Base-by-base conservation (phyloP, 1,140 invertebrate genomes). In the Gonatopus flavifemur region DNA sequence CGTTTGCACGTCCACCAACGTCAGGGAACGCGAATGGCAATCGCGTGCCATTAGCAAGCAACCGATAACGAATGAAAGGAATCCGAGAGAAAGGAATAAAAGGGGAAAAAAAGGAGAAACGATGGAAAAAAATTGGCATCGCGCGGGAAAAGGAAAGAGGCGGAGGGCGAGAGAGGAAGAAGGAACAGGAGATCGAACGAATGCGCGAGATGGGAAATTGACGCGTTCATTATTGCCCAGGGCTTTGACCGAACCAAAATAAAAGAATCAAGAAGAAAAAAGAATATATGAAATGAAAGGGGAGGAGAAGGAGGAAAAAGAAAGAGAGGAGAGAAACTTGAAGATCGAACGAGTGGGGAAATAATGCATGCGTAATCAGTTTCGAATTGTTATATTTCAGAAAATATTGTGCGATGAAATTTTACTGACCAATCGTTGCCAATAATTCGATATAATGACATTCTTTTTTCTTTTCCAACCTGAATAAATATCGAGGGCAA, bases 151-250 rank as follows among this genome's bases (percentile, higher is more conserved):
- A 21, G 43, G 33, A 50, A 13, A 35, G 21, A 47, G 20, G 40
- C n/a, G 13, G 33, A 47, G 25, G 3, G 33, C 20, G 18, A 40
- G 19, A 32, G 39, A 47, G 44, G 52, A 18, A 30, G 45, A 20
- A 31, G 52, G 60, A 52, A 31, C 49, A 49, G 45, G 49, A 41
- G 51, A 46, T 43, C 38, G 57, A 52, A 49, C 61, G 54, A 53
- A 50, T 44, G 55, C 59, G 53, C 57, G 49, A 62, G 61, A 66
- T 62, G 60, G 55, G 63, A 59, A 63, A 64, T 64, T 64, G 62
- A 64, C 60, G 62, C 57, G 53, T 57, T 64, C 62, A 55, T 64
- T 64, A 64, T 64, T 64, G 55, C 55, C 32, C 39, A 44, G 56
- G 49, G 39, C 43, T 59, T 59, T 53, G 40, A 38, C 25, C 48